Percentiles rank a stretch among this genome's conserved stretches.
phyloP scores from a whole-genome alignment of 2,888 invertebrate genomes.

The Galerucella pusilla region DNA sequence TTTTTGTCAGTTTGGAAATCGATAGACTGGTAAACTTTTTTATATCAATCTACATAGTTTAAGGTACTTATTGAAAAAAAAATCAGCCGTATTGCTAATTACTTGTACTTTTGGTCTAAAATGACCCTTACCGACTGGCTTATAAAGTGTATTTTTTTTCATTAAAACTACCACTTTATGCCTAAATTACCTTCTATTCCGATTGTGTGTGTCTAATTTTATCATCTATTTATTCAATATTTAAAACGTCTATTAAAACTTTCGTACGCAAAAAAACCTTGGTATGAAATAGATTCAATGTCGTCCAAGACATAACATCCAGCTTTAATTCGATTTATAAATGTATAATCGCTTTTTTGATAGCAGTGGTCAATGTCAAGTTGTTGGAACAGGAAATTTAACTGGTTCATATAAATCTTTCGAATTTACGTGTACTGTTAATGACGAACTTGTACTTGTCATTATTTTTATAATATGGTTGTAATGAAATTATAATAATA shows the following conservation, averaged over 20 bases:
- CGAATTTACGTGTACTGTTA: slow-evolving; percentile 3
- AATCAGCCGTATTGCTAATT: no score
- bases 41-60: no score
- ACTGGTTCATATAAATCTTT: slow-evolving; percentile 4
- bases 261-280: slow-evolving; percentile 45
- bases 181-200: background rate
- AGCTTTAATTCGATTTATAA: slow-evolving; percentile 41
- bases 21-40: no score
- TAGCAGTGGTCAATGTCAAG: slow-evolving; percentile 40
- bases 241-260: slow-evolving; percentile 44
- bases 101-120: no score
- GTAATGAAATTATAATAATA: no score
- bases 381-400: slow-evolving; percentile 32
- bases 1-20: no score
- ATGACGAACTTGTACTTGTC: background rate
- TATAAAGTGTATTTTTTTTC: no score
- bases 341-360: slow-evolving; percentile 38
- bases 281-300: slow-evolving; percentile 48
- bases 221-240: slow-evolving; percentile 40
- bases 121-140: no score
- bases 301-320: slow-evolving; percentile 40
- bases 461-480: no score
- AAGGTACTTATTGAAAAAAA: no score
- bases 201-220: background rate
- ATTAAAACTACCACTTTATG: no score